These are phyloP conservation scores for Tragelaphus strepsiceros DNA, from an alignment of 2,113 vertebrate species.

Conservation along the genomic window DNA sequence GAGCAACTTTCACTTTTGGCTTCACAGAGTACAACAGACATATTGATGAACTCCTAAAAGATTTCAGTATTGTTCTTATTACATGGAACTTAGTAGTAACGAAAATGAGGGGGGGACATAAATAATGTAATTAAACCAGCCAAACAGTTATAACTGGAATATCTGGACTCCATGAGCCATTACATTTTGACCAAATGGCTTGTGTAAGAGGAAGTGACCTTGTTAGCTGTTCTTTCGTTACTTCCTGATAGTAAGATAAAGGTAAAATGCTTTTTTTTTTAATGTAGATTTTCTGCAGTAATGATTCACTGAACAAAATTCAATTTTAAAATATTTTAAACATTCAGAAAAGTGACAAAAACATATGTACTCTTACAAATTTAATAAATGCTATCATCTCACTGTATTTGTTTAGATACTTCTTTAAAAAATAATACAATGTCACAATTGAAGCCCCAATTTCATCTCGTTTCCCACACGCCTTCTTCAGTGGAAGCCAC, in stretches of 20 bases:
- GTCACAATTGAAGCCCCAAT: background rate
- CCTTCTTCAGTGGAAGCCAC: background rate
- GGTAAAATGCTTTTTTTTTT: constrained; percentile 27
- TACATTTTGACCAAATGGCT: constrained; percentile 1
- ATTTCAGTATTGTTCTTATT: background rate
- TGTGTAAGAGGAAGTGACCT: constrained; percentile 37
- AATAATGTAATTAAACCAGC: background rate
- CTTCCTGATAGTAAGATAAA: constrained; percentile 46
- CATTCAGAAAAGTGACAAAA: background rate
- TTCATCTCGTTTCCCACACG: background rate
- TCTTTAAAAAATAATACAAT: background rate
- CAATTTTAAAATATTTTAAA: constrained; percentile 3
- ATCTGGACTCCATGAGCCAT: background rate
- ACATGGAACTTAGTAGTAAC: background rate
- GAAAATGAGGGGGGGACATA: background rate
- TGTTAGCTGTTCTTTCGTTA: constrained; percentile 22
- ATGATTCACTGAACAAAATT: background rate
- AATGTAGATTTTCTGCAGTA: background rate
- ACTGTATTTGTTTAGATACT: background rate
- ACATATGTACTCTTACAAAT: background rate
- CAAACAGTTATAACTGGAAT: background rate
- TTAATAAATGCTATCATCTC: background rate
- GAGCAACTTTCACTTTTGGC: background rate
- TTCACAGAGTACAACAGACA: background rate
- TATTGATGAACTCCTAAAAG: background rate